Evolutionary conservation across 2,113 vertebrate genomes (phyloP).

Genomic region (Sardina pilchardus): DNA sequence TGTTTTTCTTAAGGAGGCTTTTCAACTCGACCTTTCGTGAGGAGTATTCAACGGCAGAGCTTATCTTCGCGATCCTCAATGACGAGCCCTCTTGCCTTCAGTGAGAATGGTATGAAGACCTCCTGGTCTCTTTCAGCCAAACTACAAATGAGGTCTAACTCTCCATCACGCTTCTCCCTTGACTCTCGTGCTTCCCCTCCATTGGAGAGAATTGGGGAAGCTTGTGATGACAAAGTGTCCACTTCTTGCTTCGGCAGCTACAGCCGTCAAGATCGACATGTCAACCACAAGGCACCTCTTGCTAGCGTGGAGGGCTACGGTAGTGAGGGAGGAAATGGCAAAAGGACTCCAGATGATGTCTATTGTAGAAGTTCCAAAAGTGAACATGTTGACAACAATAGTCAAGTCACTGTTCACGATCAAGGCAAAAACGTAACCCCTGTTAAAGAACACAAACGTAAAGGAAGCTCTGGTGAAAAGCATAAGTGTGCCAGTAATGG

Average conservation of each 20-base stretch:
- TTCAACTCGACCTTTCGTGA: conserved; percentile 92
- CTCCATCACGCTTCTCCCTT: conserved; percentile 90
- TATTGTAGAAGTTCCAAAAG: conserved; percentile 69
- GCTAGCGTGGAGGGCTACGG: conserved; percentile 86
- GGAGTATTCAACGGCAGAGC: conserved; percentile 95
- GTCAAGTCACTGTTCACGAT: conserved; percentile 86
- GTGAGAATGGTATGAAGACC: conserved; percentile 84
- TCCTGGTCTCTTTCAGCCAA: conserved; percentile 93
- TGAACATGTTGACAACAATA: conserved; percentile 90
- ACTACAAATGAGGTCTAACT: conserved; percentile 90
- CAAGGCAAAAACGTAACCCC: conserved; percentile 84
- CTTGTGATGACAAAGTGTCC: conserved; percentile 86
- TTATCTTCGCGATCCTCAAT: conserved; percentile 88
- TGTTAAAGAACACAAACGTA: conserved; percentile 81
- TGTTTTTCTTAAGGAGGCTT: conserved; percentile 82
- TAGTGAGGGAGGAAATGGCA: conserved; percentile 73
- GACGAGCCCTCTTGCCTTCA: conserved; percentile 87
- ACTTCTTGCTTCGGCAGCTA: conserved; percentile 88
- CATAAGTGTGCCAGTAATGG: conserved; percentile 70
- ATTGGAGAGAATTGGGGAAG: conserved; percentile 89
- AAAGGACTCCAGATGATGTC: conserved; percentile 70
- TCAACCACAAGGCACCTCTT: conserved; percentile 81
- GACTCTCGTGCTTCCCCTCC: conserved; percentile 91
- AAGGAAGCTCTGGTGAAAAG: conserved; percentile 64
- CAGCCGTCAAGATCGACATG: conserved; percentile 79